phyloP scores from a whole-genome alignment of 2,888 invertebrate genomes.

The Baronia brevicornis region DNA sequence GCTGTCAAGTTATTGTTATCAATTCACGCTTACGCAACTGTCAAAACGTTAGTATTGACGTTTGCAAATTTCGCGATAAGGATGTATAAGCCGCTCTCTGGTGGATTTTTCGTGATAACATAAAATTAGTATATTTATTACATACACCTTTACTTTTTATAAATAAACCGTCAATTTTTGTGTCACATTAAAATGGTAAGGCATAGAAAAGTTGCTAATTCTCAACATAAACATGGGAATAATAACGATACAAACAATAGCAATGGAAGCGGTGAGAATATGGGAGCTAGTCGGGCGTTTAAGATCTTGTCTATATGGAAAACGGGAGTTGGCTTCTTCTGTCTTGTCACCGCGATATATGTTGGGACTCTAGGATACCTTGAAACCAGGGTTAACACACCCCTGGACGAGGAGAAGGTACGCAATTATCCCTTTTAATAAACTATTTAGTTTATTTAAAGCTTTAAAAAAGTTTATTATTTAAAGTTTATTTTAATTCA shows the following conservation, averaged over 20 bases:
- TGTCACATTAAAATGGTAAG: slow-evolving; percentile 40
- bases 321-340: slow-evolving; percentile 75
- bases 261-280: slow-evolving; percentile 37
- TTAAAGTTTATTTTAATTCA: too few species aligned
- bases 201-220: slow-evolving; percentile 41
- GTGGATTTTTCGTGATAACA: too few species aligned
- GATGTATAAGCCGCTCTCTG: slow-evolving; percentile 1
- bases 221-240: slow-evolving; percentile 34
- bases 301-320: slow-evolving; percentile 70
- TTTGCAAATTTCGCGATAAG: slow-evolving; percentile 4
- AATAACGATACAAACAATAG: slow-evolving; percentile 48
- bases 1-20: too few species aligned
- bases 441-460: neutral
- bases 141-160: neutral
- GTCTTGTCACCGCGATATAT: slow-evolving; percentile 81
- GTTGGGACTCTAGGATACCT: slow-evolving; percentile 88
- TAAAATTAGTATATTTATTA: too few species aligned
- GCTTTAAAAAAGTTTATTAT: neutral
- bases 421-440: neutral
- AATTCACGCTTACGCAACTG: too few species aligned
- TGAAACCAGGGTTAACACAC: slow-evolving; percentile 92
- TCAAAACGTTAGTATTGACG: too few species aligned
- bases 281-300: slow-evolving; percentile 30
- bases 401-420: slow-evolving; percentile 86
- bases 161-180: slow-evolving; percentile 3